Percentiles rank a stretch among this genome's conserved stretches.
Conservation (phyloP, 2,888 invertebrate species). For the Xylocampa areola region DNA sequence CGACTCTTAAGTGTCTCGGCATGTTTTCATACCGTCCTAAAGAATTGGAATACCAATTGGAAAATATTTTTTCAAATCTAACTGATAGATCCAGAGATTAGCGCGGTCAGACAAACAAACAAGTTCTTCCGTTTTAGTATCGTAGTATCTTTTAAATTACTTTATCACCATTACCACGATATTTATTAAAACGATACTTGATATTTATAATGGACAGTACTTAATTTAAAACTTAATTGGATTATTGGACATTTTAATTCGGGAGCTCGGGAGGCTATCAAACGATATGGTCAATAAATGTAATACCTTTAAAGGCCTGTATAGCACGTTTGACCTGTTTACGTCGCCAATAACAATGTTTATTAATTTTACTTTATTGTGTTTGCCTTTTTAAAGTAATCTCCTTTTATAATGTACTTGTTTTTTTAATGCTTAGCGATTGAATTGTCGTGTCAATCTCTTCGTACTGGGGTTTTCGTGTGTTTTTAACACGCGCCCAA, state of each 20-base stretch:
- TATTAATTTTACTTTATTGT: slow-evolving; percentile 50
- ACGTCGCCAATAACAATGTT: slow-evolving; percentile 28
- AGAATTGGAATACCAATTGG: no score
- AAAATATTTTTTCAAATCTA: no score
- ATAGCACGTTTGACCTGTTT: slow-evolving; percentile 52
- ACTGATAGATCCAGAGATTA: no score
- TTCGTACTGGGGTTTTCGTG: no score
- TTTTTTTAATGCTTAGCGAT: slow-evolving; percentile 8
- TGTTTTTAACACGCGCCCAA: no score
- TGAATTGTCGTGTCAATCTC: slow-evolving; percentile 15
- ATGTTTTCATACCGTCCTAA: no score
- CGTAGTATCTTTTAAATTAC: no score
- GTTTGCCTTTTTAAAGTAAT: slow-evolving; percentile 33
- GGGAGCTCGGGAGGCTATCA: slow-evolving; percentile 42
- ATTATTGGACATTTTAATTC: slow-evolving; percentile 46
- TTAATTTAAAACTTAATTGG: slow-evolving; percentile 42
- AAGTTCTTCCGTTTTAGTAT: no score
- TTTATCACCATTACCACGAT: slow-evolving; percentile 16
- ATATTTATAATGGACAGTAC: slow-evolving; percentile 21
- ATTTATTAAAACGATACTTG: slow-evolving; percentile 25
- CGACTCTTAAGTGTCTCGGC: no score
- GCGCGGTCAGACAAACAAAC: no score
- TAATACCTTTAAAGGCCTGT: slow-evolving; percentile 53
- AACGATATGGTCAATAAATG: slow-evolving; percentile 61
- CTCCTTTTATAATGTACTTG: slow-evolving; percentile 7